These are phyloP conservation scores for Drosophila atroscutellata DNA, from an alignment of 2,888 invertebrate genomes.

Conservation along the genomic window DNA sequence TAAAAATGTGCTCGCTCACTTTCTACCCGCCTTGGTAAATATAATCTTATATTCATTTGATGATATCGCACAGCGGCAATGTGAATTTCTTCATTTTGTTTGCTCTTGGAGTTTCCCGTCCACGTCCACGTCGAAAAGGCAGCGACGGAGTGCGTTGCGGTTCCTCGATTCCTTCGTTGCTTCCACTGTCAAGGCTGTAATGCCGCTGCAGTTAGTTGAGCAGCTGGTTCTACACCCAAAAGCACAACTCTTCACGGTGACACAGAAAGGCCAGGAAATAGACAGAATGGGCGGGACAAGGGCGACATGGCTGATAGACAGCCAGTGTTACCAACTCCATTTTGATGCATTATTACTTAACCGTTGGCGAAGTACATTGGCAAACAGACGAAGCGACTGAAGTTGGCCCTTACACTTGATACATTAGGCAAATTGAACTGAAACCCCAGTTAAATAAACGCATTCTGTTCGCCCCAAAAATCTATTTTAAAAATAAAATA, in stretches of 20 bases:
- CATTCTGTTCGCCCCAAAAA: neutral
- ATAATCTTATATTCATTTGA: conserved; percentile 79
- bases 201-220: conserved; percentile 73
- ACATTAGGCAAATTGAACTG: conserved; percentile 37
- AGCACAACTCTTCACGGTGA: conserved; percentile 69
- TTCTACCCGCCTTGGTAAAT: conserved; percentile 53
- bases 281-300: conserved; percentile 12
- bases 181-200: conserved; percentile 1
- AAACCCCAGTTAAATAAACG: neutral
- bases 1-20: conserved; percentile 13
- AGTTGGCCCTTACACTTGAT: conserved; percentile 1
- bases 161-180: conserved; percentile 19
- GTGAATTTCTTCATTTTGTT: conserved; percentile 65
- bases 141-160: conserved; percentile 35
- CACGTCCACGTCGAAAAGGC: conserved; percentile 34
- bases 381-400: conserved; percentile 29
- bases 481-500: neutral
- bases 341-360: conserved; percentile 63
- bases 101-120: conserved; percentile 49
- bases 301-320: neutral
- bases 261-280: conserved; percentile 12
- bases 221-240: conserved; percentile 64
- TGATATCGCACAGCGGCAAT: conserved; percentile 61
- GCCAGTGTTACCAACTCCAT: conserved; percentile 31
- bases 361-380: conserved; percentile 20